Conservation (phyloP, 2,888 invertebrate genomes). For the Athripsodes cinereus region DNA sequence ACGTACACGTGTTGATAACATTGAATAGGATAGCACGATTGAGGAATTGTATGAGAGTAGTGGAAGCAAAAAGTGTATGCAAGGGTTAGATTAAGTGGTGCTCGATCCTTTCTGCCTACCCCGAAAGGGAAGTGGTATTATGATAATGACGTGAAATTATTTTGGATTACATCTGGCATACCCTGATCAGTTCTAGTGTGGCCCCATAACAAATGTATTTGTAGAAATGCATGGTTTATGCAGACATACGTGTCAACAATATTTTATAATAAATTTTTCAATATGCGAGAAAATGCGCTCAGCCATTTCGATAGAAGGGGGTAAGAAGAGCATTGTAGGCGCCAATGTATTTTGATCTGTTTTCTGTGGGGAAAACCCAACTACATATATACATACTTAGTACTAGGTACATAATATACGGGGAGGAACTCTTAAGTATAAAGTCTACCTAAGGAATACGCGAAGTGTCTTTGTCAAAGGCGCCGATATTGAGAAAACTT, state of each 20-base stretch:
- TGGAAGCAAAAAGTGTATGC: too few species aligned
- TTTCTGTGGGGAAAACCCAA: not conserved
- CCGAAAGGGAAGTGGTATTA: too few species aligned
- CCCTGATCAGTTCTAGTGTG: too few species aligned
- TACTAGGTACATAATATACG: too few species aligned
- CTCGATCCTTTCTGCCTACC: too few species aligned
- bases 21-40: too few species aligned
- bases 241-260: constrained; percentile 5
- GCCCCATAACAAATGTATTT: not conserved
- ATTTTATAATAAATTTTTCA: constrained; percentile 12
- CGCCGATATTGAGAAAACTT: constrained; percentile 4
- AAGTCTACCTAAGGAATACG: not conserved
- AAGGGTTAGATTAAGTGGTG: too few species aligned
- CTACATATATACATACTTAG: too few species aligned
- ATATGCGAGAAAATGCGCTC: constrained; percentile 11
- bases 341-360: constrained; percentile 16
- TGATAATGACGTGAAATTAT: too few species aligned
- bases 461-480: constrained; percentile 17
- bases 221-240: constrained; percentile 2
- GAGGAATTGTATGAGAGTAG: too few species aligned
- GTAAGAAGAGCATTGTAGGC: constrained; percentile 15
- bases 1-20: too few species aligned
- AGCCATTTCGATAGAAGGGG: constrained; percentile 1
- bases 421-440: not conserved
- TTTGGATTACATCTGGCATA: too few species aligned